These are phyloP conservation scores for Otus scops DNA, from an alignment of 2,797 vertebrate genomes.

Conservation along the genomic window DNA sequence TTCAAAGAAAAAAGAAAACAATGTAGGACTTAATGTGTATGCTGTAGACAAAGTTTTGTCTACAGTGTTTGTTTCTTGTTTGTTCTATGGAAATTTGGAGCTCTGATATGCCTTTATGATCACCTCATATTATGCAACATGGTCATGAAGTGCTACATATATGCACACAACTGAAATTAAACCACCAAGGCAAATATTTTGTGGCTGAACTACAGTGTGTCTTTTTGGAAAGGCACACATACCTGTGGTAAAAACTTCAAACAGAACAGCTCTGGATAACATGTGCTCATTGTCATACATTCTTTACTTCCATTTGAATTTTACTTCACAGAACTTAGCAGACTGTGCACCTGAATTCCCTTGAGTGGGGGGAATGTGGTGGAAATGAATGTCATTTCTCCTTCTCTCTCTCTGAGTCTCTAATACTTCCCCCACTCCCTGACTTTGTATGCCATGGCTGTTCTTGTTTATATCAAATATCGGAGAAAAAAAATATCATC, in stretches of 20 bases:
- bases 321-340: not conserved
- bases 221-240: not conserved
- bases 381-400: not conserved
- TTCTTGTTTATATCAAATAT: not conserved
- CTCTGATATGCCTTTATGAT: not conserved
- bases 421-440: not conserved
- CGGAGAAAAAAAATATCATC: not conserved
- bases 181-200: not conserved
- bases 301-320: not conserved
- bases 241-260: not conserved
- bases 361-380: not conserved
- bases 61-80: not conserved
- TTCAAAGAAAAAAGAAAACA: not conserved
- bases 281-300: not conserved
- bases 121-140: not conserved
- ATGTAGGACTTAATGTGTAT: not conserved
- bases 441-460: not conserved
- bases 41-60: not conserved
- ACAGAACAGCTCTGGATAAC: not conserved
- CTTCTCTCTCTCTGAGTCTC: not conserved
- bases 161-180: not conserved
- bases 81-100: not conserved
- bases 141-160: not conserved
- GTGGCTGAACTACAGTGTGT: not conserved
- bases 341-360: not conserved